Evolutionary conservation across 2,888 invertebrate species (phyloP), one percentile per base, ranked within the genome.

Genomic region (Caenorhabditis afra): DNA sequence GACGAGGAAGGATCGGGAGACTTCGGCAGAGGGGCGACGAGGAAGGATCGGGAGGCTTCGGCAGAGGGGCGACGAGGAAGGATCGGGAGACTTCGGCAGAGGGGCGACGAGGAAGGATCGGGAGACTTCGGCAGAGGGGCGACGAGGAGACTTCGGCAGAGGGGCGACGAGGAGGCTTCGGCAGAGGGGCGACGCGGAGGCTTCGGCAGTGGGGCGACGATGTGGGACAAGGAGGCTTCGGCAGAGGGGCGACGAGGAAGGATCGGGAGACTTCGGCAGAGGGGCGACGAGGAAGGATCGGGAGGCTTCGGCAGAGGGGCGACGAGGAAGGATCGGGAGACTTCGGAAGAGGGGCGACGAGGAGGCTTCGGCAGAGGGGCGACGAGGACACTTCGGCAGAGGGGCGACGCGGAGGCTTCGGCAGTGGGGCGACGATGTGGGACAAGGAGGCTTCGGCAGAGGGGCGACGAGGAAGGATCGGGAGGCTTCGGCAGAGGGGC

Each of bases 211-310:
- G 23, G 23, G 16, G 23, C 44, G 41, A 55, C 55, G 39, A 20
- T 22, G 55, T 22, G 14, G 53, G 61, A 52, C 16, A 65, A n/a
- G 39, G 37, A 57, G 3, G 39, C 14, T 8, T n/a, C n/a, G n/a
- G 39, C 12, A 37, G 39, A 57, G 23, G 29, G 20, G 37, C 58
- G 49, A 50, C 41, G 14, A 45, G 49, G 50, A 37, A 37, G 37
- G 14, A 44, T 14, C 41, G 52, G 3, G 62, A 39, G 45, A 3
- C 41, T 14, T 4, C 41, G 41, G 41, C 41, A 20, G 44, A 23
- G 14, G n/a, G 12, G 23, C 62, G 35, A 29, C 65, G 16, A 55
- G 22, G 23, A 41, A n/a, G 20, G 62, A 41, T 23, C 18, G 20
- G 41, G 22, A 35, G 18, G 1, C 41, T 14, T 4, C 41, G 41